Conservation (phyloP, 2,113 vertebrate genomes). For the Neoarius graeffei region DNA sequence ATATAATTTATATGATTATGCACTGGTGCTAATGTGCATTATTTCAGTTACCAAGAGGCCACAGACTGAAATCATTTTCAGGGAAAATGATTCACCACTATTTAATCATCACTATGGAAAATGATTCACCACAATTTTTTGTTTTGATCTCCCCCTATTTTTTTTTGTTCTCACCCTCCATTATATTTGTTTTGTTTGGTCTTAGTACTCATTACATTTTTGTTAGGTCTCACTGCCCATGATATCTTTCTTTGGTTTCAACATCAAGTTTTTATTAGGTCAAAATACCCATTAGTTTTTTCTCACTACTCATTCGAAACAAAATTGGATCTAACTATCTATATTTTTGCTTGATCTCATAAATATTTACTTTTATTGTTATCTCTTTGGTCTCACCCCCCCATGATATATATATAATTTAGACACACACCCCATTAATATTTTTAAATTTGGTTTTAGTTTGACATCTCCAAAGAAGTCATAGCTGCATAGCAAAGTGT, state of each 20-base stretch:
- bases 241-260: background rate
- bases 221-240: too few relatives aligned
- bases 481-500: background rate
- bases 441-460: background rate
- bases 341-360: too few relatives aligned
- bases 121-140: too few relatives aligned
- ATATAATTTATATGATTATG: background rate
- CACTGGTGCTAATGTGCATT: background rate
- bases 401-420: too few relatives aligned
- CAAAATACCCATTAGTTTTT: background rate
- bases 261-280: background rate
- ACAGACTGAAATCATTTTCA: background rate
- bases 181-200: background rate
- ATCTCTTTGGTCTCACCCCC: background rate
- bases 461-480: background rate
- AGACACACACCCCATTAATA: background rate
- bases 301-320: background rate
- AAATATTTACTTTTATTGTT: too few relatives aligned
- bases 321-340: too few relatives aligned
- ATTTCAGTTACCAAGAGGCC: background rate
- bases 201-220: background rate
- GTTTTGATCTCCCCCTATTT: too few relatives aligned
- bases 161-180: background rate
- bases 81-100: background rate
- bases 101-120: too few relatives aligned